A percentile compares a stretch with the other conserved stretches of the same genome.
Conservation (phyloP, 2,113 vertebrate species). For the Serilophus lunatus region DNA sequence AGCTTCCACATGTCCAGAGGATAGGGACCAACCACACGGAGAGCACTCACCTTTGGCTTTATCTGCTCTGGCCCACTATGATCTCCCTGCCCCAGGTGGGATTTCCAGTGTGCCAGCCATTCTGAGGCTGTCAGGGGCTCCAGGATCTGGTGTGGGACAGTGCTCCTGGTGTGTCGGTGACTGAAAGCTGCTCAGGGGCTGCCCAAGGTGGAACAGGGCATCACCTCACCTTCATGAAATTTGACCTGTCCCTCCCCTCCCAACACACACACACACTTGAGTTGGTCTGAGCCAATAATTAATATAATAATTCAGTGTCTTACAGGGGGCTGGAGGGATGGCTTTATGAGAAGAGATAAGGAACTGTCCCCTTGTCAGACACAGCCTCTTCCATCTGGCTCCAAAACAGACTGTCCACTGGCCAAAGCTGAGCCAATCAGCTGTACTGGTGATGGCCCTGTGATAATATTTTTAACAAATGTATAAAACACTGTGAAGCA, state of each 20-base stretch:
- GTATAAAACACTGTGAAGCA: not conserved
- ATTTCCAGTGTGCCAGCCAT: no score
- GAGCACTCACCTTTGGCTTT: not conserved
- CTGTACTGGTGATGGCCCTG: accelerated
- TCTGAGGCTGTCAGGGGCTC: not conserved
- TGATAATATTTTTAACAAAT: not conserved
- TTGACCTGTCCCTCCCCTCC: not conserved
- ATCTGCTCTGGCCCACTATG: not conserved
- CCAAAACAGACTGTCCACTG: not conserved
- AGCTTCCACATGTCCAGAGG: not conserved
- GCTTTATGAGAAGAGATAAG: not conserved
- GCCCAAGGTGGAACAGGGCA: not conserved
- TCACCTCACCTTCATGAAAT: not conserved
- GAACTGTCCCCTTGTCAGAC: not conserved
- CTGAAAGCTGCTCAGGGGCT: not conserved
- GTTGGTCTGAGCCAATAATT: not conserved
- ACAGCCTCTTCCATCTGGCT: not conserved
- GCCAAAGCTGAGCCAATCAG: not conserved
- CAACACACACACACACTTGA: not conserved
- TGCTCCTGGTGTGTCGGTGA: not conserved
- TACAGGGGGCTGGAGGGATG: not conserved
- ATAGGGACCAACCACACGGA: not conserved
- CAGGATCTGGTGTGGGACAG: not conserved
- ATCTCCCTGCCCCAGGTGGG: not conserved
- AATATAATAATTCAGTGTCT: no score